Conservation (phyloP, 2,888 invertebrate species). For the Blastobasis adustella region DNA sequence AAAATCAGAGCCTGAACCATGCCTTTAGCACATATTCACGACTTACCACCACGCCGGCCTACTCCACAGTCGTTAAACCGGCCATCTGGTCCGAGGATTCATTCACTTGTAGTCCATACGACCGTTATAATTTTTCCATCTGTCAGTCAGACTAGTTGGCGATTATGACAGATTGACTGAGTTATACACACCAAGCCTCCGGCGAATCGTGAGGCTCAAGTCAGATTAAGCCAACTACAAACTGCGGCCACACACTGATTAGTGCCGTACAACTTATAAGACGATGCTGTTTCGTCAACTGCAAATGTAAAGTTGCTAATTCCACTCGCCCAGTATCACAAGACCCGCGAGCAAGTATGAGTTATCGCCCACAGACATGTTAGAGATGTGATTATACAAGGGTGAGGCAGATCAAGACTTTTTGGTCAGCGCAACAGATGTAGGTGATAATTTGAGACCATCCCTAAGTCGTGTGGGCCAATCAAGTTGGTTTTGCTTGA, state of each 20-base stretch:
- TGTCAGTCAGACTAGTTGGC: slow-evolving; percentile 3
- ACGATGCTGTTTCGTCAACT: neutral
- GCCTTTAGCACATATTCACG: too few species aligned
- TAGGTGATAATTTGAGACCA: slow-evolving; percentile 31
- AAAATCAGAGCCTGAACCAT: too few species aligned
- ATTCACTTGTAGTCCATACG: neutral
- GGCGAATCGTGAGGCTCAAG: slow-evolving; percentile 10
- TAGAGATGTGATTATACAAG: neutral
- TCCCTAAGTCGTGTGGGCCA: slow-evolving; percentile 21
- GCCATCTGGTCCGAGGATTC: too few species aligned
- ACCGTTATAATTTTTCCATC: neutral
- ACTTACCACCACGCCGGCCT: too few species aligned
- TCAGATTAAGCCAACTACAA: neutral
- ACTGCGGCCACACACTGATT: neutral
- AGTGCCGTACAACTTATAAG: neutral
- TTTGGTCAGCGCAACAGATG: slow-evolving; percentile 14
- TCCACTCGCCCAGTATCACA: neutral
- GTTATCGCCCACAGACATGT: neutral
- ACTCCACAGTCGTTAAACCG: too few species aligned
- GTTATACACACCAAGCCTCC: slow-evolving; percentile 4
- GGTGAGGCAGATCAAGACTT: slow-evolving; percentile 10
- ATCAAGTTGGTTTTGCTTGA: slow-evolving; percentile 37
- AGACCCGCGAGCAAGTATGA: neutral
- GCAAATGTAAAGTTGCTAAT: neutral
- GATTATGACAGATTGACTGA: slow-evolving; percentile 9